Conservation (phyloP, 2,797 vertebrate genomes). For the Mus caroli region DNA sequence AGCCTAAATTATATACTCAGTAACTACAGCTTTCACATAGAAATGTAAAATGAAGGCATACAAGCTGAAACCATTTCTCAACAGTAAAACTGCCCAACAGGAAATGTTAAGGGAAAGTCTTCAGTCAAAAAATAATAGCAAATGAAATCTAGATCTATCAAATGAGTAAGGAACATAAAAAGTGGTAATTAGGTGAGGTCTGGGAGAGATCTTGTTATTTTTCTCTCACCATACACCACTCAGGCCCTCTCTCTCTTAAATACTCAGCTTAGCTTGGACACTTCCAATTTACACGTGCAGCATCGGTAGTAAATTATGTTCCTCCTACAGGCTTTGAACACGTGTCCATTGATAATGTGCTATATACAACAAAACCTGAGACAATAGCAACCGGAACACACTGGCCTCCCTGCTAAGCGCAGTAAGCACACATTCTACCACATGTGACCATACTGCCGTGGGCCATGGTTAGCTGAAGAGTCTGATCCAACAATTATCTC, state of each 20-base stretch:
- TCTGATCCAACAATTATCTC: neutral
- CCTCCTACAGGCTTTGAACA: neutral
- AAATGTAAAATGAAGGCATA: slow-evolving; percentile 4
- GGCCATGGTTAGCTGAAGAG: neutral
- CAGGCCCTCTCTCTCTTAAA: neutral
- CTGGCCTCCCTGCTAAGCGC: neutral
- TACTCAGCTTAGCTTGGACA: neutral
- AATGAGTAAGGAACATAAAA: neutral
- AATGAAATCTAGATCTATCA: neutral
- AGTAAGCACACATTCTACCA: neutral
- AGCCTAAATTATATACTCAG: neutral
- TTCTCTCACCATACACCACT: neutral
- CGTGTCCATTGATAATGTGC: neutral
- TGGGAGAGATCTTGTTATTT: neutral
- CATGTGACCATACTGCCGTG: neutral
- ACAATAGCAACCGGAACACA: neutral
- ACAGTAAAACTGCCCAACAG: neutral
- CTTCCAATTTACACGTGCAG: neutral
- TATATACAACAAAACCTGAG: neutral
- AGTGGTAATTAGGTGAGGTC: neutral
- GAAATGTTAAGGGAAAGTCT: slow-evolving; percentile 13
- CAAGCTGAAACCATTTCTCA: slow-evolving; percentile 23
- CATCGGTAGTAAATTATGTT: neutral
- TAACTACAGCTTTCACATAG: slow-evolving; percentile 38
- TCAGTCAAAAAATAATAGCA: neutral